These are phyloP conservation scores for Astropecten irregularis DNA, from an alignment of 53 echinoderm and acorn worm genomes.

Conservation along the genomic window DNA sequence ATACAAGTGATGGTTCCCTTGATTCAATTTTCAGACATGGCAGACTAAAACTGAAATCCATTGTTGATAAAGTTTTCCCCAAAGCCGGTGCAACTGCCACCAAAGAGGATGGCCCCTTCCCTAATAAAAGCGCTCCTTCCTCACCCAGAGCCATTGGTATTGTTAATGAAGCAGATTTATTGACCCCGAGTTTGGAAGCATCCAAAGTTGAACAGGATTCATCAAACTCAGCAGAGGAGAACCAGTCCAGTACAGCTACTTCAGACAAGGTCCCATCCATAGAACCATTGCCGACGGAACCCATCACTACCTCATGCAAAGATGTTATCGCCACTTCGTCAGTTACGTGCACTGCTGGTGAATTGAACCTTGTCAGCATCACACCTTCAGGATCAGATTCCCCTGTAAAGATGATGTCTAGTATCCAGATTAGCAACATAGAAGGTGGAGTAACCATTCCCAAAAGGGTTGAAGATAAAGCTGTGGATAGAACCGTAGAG, in stretches of 20 bases:
- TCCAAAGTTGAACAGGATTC: neutral
- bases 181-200: neutral
- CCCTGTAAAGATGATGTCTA: neutral
- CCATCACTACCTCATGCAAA: neutral
- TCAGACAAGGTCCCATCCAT: neutral
- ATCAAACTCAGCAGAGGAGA: neutral
- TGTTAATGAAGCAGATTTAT: neutral
- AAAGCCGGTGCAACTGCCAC: neutral
- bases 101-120: neutral
- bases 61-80: conserved; percentile 24
- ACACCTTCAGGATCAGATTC: neutral
- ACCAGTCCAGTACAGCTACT: neutral
- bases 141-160: conserved; percentile 1
- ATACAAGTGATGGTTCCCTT: neutral
- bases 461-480: neutral
- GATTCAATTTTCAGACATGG: neutral
- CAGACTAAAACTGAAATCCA: conserved; percentile 26
- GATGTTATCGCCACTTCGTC: neutral
- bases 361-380: neutral
- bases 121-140: neutral
- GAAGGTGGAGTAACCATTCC: conserved; percentile 11
- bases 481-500: neutral
- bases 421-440: neutral
- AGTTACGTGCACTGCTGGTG: neutral
- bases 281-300: neutral